Base-by-base conservation (phyloP, 2,797 vertebrate genomes). In the Squalus acanthias region DNA sequence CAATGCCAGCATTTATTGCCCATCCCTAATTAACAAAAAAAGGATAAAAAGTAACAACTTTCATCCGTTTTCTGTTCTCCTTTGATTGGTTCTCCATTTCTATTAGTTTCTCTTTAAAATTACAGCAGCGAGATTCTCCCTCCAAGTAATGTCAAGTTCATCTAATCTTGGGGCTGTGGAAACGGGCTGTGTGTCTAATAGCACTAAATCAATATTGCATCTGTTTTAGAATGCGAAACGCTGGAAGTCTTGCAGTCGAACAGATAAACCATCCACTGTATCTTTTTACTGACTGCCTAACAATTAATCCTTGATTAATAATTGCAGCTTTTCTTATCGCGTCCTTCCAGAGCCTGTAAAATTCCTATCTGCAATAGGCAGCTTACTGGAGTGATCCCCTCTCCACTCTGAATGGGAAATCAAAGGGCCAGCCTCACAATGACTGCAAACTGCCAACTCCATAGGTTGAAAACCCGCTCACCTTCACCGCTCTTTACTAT, bases 351-450 rank as follows among this genome's bases (percentile, higher is more conserved):
- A 98, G 97, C 98, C 98, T 98, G 98, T 98, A 98, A 98, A 98
- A 98, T 97, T 98, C 98, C 99, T 98, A 99, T 99, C 99, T 98
- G 97, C 97, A 97, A 60, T 96, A 98, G 97, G 97, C 98, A 98
- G 98, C 98, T 98, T 98, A 98, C 98, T 98, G 98, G 98, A 98
- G 98, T 98, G 98, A 98, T 98, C 98, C 98, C 97, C 98, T 97
- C 97, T 96, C 97, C 97, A 97, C 97, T 97, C 97, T 96, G 97
- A 97, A 96, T 79, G 97, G 97, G 96, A 97, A 97, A 97, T 98
- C 97, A 98, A 98, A 97, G 97, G 97, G 97, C 70, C 9, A 46
- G 39, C 8, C 93, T 95, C 67, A 95, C 93, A 95, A 95, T 95
- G 60, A 57, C 89, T 63, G 89, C 89, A 95, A 72, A 94, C 91